Evolutionary conservation across 2,888 invertebrate genomes (phyloP), one percentile per base, ranked within the genome.

Genomic region (Sturmia bella): DNA sequence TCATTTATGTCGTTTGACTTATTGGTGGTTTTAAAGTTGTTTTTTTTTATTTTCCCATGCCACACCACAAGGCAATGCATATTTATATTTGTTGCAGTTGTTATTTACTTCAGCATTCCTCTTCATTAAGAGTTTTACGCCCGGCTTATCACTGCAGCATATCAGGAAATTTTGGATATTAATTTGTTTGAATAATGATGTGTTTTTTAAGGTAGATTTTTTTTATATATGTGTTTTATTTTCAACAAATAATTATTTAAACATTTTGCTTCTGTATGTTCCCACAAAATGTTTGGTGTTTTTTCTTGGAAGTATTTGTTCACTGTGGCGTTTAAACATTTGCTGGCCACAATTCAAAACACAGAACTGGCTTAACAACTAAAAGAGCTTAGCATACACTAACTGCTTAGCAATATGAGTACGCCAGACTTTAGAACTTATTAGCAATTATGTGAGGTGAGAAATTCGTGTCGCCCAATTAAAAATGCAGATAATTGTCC

Each of bases 181-280:
- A 86, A 86, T 86, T 86, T 86, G 85, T 85, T 85, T 85, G 79
- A 85, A 83, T 85, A 85, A 84, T 83, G 83, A 84, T 84, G 85
- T 81, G 85, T 82, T 70, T 82, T 50, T 43, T 24, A 11, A 54
- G 39, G 19, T 45, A 43, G 43, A 17, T 27, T 27, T 13, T 15
- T 54, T 43, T 1, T 52, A 13, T 52, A 32, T 50, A 41, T 69
- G 61, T 24, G 45, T 48, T 41, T 32, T 32, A 32, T 32, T 32
- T 32, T 32, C 32, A 32, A 32, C 32, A 45, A 17, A 9, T 2
- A 15, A 15, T 45, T 45, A 13, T 45, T 45, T 17, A 45, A 45
- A 45, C 7, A 9, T 17, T 13, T 9, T 9, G 45, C 45, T 15
- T 17, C 17, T 45, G 7, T 45, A 17, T 45, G 9, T 32, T 32